These are phyloP conservation scores for Thryonomys swinderianus DNA, from an alignment of 2,113 vertebrate genomes.

Conservation along the genomic window DNA sequence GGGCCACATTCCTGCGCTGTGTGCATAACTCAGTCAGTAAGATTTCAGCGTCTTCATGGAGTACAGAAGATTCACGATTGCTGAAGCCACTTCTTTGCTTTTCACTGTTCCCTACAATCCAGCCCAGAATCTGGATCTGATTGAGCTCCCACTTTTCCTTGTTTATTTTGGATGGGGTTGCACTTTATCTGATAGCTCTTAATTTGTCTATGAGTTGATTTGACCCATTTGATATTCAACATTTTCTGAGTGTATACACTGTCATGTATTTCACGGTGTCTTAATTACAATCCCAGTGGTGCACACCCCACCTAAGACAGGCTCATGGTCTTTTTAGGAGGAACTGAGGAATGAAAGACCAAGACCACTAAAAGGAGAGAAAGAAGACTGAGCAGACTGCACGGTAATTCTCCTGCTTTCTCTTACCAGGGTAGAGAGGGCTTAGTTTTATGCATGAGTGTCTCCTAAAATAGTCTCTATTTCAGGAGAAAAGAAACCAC, in stretches of 20 bases:
- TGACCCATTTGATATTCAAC: neutral
- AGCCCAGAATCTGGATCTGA: conserved; percentile 40
- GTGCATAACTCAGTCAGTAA: neutral
- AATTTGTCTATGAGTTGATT: neutral
- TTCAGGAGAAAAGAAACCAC: conserved; percentile 16
- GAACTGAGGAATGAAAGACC: neutral
- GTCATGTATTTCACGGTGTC: neutral
- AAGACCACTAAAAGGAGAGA: neutral
- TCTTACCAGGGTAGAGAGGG: neutral
- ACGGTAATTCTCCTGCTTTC: neutral
- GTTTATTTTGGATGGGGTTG: neutral
- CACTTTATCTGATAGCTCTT: conserved; percentile 22
- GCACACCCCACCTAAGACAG: neutral
- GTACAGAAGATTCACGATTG: neutral
- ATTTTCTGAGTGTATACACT: neutral
- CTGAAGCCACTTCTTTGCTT: neutral
- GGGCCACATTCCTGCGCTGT: conserved; percentile 4
- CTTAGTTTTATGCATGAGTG: neutral
- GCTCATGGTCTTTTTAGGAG: neutral
- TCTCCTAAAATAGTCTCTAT: neutral
- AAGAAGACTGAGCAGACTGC: neutral
- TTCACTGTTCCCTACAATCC: neutral
- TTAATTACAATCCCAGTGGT: neutral
- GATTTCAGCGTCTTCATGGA: neutral
- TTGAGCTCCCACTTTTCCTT: neutral